phyloP scores from a whole-genome alignment of 1,140 invertebrate species.

The Anthonomus grandis region DNA sequence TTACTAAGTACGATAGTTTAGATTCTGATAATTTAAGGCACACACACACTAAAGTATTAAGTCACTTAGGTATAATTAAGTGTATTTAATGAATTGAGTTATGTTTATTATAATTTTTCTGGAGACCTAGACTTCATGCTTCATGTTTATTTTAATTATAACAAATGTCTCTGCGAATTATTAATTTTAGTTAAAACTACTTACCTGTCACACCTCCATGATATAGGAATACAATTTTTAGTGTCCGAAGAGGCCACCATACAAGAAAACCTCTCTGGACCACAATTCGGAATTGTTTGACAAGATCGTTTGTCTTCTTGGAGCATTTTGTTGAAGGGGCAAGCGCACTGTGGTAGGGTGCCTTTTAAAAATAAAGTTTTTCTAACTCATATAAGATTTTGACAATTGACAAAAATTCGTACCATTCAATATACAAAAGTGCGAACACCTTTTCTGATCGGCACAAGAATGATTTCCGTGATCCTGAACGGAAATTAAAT shows the following conservation, averaged over 20 bases:
- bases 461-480: slow-evolving; percentile 40
- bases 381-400: not conserved
- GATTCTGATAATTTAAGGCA: too few species aligned
- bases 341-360: slow-evolving; percentile 61
- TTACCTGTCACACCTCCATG: slow-evolving; percentile 78
- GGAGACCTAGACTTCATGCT: too few species aligned
- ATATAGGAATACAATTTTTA: slow-evolving; percentile 75
- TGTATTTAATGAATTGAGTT: too few species aligned
- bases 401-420: not conserved
- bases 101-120: too few species aligned
- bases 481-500: slow-evolving; percentile 44
- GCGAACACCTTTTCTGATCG: slow-evolving; percentile 54
- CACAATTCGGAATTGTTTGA: slow-evolving; percentile 68
- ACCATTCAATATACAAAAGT: slow-evolving; percentile 62
- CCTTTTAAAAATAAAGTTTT: slow-evolving; percentile 18
- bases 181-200: too few species aligned
- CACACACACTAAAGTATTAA: too few species aligned
- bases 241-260: slow-evolving; percentile 48
- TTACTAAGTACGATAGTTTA: too few species aligned
- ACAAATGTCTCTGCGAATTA: too few species aligned
- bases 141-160: too few species aligned
- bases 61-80: too few species aligned
- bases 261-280: slow-evolving; percentile 75
- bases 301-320: slow-evolving; percentile 69
- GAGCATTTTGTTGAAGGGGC: slow-evolving; percentile 70